phyloP scores from a whole-genome alignment of 1,140 invertebrate genomes.

The Nephila pilipes region DNA sequence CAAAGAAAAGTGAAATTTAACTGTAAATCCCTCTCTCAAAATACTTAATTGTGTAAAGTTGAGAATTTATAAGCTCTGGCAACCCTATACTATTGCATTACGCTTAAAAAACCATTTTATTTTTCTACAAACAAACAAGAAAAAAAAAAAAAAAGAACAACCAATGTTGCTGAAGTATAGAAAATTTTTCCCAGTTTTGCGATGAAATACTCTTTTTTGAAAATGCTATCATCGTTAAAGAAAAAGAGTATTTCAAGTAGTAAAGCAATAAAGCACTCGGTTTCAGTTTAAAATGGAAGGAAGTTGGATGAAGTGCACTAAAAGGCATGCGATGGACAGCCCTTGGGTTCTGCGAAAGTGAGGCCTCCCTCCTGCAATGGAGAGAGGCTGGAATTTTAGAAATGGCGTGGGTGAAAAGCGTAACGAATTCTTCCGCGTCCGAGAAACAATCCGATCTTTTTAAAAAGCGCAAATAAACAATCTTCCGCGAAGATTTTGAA shows the following conservation, averaged over 20 bases:
- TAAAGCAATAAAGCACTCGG: background rate
- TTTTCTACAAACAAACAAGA: no score
- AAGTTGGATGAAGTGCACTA: background rate
- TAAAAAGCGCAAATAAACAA: no score
- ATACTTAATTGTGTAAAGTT: no score
- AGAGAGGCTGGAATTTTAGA: background rate
- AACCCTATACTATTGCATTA: no score
- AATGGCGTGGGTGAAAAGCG: conserved; percentile 19
- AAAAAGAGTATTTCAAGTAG: background rate
- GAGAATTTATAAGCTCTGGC: no score
- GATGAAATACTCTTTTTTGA: background rate
- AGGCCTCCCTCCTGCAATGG: background rate
- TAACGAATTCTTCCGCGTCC: background rate
- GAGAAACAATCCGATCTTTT: background rate
- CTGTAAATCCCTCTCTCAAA: no score
- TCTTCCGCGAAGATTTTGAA: no score
- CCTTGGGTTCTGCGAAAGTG: background rate
- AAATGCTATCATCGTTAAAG: background rate
- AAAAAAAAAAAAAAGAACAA: no score
- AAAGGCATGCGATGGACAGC: conserved; percentile 2
- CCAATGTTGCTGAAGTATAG: background rate
- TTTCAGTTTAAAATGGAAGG: background rate
- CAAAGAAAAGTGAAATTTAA: no score
- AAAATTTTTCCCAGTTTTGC: background rate
- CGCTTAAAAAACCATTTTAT: no score